Percentiles rank a stretch among this genome's conserved stretches.
These are phyloP conservation scores for Polyommatus iphigenia DNA, from an alignment of 2,888 invertebrate species.

Conservation along the genomic window DNA sequence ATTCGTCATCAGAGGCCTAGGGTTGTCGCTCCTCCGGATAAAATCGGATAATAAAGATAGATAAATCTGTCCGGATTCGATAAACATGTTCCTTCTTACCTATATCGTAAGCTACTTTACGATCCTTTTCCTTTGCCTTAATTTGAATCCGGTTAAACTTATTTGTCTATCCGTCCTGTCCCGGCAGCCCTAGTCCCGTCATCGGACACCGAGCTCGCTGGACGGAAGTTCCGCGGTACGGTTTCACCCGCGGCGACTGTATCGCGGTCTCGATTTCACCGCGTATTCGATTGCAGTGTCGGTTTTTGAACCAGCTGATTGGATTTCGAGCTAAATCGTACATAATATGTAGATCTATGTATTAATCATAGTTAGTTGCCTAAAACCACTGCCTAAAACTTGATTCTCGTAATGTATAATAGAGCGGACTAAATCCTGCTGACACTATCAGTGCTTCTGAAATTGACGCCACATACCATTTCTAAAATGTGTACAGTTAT, in stretches of 20 bases:
- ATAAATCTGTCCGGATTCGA: background rate
- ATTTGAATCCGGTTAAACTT: background rate
- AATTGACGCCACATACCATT: too few relatives aligned
- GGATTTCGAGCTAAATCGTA: constrained; percentile 63
- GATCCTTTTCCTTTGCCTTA: background rate
- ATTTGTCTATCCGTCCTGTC: background rate
- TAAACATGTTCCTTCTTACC: background rate
- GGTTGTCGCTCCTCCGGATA: background rate
- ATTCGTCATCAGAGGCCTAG: background rate
- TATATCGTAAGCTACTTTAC: background rate
- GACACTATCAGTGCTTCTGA: too few relatives aligned
- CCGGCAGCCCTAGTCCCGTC: constrained; percentile 39
- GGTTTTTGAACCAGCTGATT: constrained; percentile 66
- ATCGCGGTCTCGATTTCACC: constrained; percentile 66
- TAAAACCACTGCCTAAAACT: too few relatives aligned
- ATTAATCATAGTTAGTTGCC: too few relatives aligned
- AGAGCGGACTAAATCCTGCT: too few relatives aligned
- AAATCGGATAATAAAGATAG: background rate
- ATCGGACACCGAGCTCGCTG: constrained; percentile 67
- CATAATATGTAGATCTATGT: background rate
- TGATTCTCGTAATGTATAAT: too few relatives aligned
- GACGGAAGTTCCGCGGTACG: constrained; percentile 74
- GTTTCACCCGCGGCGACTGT: constrained; percentile 69
- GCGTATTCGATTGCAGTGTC: constrained; percentile 59
- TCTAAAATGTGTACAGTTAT: too few relatives aligned